Base-by-base conservation (phyloP, 2,888 invertebrate species). In the Megamerina dolium region DNA sequence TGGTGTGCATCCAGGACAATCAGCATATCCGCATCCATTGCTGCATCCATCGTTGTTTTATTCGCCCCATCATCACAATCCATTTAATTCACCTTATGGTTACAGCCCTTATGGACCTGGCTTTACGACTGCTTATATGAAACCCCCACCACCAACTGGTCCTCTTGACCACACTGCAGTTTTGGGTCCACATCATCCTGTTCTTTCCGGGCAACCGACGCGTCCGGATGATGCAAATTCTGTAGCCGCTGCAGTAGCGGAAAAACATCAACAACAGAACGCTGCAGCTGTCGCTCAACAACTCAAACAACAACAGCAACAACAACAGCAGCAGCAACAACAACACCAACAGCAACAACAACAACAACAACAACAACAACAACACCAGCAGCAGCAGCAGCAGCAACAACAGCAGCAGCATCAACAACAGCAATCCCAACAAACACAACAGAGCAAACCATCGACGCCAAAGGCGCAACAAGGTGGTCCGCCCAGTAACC, bases 1-100 rank as follows among this genome's bases (percentile, higher is more conserved):
- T 36, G 68, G 70, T 12, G 83, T 86, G 74, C 86, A 85, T 66
- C 82, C 86, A 5, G 79, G 83, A 3, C 85, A 85, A 60, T 84
- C 83, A 59, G 80, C 80, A 34, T 83, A 83, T 49, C 81, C 79
- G 3, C 79, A 79, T 57, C 78, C 80, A 37, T 78, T 83, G 13
- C 81, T 85, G 68, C 79, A 80, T 48, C 77, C 80, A 1, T 79
- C 77, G 34, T 76, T 83, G 66, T 83, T 82, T 56, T 87, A 87
- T 57, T 82, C 86, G 14, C 67, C 70, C 45, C 85, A 83, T 61
- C 86, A 85, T 64, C 85, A 83, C 69, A 67, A 68, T 58, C 72
- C 72, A 34, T 72, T 73, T 48, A 72, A 70, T 48, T 68, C 71
- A 10, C 83, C 84, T 4, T 85, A 84, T 58, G 69, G 76, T 64